Conservation (phyloP, 2,113 vertebrate genomes). For the Misgurnus anguillicaudatus region DNA sequence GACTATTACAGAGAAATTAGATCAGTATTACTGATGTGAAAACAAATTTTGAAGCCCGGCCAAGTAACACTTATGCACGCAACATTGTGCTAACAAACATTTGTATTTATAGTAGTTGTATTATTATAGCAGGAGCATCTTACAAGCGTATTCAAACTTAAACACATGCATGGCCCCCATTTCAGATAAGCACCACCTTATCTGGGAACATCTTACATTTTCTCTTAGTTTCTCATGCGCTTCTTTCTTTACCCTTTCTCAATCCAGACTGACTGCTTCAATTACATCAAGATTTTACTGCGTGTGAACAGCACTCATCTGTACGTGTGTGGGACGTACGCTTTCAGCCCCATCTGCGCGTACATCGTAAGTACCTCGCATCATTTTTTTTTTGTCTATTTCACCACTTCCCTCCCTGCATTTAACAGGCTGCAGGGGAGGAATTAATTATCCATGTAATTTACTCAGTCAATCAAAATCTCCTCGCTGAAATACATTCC, state of each 20-base stretch:
- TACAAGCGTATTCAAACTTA: too few species aligned
- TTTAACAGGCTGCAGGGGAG: slow-evolving; percentile 42
- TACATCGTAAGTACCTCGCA: slow-evolving; percentile 84
- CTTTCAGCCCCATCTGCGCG: slow-evolving; percentile 92
- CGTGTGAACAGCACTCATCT: slow-evolving; percentile 87
- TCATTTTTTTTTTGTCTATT: slow-evolving; percentile 4
- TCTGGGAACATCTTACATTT: too few species aligned
- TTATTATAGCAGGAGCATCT: too few species aligned
- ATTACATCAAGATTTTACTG: slow-evolving; percentile 95
- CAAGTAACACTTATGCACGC: not conserved
- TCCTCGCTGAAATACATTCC: slow-evolving; percentile 15
- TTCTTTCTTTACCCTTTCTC: slow-evolving; percentile 1
- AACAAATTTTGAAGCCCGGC: slow-evolving; percentile 3
- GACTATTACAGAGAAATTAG: slow-evolving; percentile 29
- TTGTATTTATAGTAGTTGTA: not conserved
- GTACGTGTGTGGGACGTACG: slow-evolving; percentile 90
- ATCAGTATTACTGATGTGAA: slow-evolving; percentile 12
- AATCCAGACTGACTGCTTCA: slow-evolving; percentile 92
- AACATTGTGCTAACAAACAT: not conserved
- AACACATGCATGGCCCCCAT: too few species aligned
- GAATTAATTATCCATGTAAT: slow-evolving; percentile 54
- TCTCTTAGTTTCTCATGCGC: not conserved
- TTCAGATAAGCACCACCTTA: too few species aligned
- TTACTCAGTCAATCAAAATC: slow-evolving; percentile 53
- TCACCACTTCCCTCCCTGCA: not conserved